Percentiles rank a stretch among this genome's conserved stretches.
These are phyloP conservation scores for Aphelenchoides fujianensis DNA, from an alignment of 1,140 invertebrate species.

Conservation along the genomic window DNA sequence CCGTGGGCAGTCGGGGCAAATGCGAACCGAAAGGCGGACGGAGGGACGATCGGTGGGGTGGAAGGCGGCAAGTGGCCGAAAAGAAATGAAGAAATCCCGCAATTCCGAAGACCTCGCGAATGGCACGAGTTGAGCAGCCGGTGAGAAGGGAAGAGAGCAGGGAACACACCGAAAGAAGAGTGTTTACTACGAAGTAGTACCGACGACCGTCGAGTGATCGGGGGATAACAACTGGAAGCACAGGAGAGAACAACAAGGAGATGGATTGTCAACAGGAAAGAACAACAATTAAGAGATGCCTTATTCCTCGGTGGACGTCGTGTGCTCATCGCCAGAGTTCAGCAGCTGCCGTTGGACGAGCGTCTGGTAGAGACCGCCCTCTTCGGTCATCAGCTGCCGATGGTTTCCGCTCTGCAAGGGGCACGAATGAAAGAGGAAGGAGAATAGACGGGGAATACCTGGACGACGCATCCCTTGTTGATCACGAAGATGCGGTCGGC, in stretches of 20 bases:
- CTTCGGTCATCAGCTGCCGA: constrained; percentile 35
- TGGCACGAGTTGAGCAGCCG: too few species aligned
- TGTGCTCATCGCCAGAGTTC: neutral
- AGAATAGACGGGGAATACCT: too few species aligned
- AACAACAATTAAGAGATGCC: neutral
- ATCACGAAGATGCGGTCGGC: constrained; percentile 21
- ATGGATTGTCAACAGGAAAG: neutral
- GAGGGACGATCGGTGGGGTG: too few species aligned
- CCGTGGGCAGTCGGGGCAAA: too few species aligned
- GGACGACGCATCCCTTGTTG: constrained; percentile 10
- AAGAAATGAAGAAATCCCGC: too few species aligned
- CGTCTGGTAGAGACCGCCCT: neutral
- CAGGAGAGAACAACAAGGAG: neutral
- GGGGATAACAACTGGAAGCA: neutral
- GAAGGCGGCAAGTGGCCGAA: too few species aligned
- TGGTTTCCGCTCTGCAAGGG: constrained; percentile 35
- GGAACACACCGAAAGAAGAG: neutral
- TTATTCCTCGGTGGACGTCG: neutral
- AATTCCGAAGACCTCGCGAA: too few species aligned
- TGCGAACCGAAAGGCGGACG: too few species aligned
- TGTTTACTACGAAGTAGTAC: neutral
- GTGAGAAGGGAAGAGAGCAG: too few species aligned
- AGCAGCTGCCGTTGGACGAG: constrained; percentile 11
- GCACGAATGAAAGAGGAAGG: too few species aligned
- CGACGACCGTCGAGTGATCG: too few species aligned